Evolutionary conservation across 2,113 vertebrate genomes (phyloP).

Genomic region (Saimiri boliviensis): DNA sequence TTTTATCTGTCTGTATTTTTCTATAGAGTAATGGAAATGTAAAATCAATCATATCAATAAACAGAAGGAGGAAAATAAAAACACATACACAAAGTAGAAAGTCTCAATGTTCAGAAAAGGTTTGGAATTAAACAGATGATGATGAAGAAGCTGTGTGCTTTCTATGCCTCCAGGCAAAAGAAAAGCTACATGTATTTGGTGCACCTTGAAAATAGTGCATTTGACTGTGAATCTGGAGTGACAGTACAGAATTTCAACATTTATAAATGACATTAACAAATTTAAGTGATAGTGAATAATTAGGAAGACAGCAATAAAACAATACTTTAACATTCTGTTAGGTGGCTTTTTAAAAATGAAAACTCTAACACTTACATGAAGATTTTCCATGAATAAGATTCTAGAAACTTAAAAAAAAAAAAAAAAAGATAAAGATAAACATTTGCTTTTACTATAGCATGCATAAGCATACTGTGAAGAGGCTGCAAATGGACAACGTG

Average conservation of each 20-base stretch:
- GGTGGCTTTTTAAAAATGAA: not conserved
- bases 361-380: not conserved
- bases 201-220: not conserved
- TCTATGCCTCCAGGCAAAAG: not conserved
- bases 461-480: not conserved
- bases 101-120: slow-evolving; percentile 8
- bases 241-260: not conserved
- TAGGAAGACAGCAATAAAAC: not conserved
- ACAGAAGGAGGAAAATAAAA: not conserved
- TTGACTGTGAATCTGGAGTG: not conserved
- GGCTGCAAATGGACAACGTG: not conserved
- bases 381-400: not conserved
- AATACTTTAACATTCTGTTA: not conserved
- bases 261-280: not conserved
- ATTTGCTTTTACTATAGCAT: not conserved
- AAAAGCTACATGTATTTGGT: not conserved
- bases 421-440: not conserved
- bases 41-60: not conserved
- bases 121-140: not conserved
- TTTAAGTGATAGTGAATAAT: not conserved
- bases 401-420: not conserved
- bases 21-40: not conserved
- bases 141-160: not conserved
- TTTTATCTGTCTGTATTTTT: not conserved
- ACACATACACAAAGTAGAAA: not conserved